Evolutionary conservation across 1,140 invertebrate species (phyloP), one percentile per base, ranked within the genome.

Genomic region (Elysia chlorotica): DNA sequence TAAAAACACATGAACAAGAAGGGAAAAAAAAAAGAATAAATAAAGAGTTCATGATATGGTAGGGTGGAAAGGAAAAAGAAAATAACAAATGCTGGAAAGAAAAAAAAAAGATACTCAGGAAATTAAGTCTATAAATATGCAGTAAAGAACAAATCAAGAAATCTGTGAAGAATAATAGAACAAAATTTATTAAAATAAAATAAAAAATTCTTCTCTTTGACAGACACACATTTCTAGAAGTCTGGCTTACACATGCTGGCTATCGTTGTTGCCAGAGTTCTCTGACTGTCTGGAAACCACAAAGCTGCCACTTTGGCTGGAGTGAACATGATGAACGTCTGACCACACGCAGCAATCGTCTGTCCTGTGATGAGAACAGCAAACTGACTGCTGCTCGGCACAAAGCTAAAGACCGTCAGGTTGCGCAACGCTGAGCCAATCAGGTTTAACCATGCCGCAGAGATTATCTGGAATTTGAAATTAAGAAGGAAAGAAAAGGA

Each of bases 301-400:
- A 87, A 61, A 23, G 86, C 87, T 2, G 88, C 88, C 41, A 88
- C 80, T 76, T 89, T 89, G 17, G 88, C 88, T 19, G 81, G 85
- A 36, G 86, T 84, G 79, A 89, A 88, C 78, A 89, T 82, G 4
- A 87, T 79, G 79, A 89, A 89, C 6, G 88, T 83, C 66, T 89
- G 88, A 21, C 87, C 86, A 76, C 83, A 83, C 0, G 85, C 88
- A 48, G 86, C 83, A 48, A 89, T 56, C 6, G 78, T 77, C 79
- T 89, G 88, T 28, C 88, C 89, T 59, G 74, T 75, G 10, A 86
- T 53, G 23, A 84, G 48, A 25, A 86, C 74, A 19, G 81, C 77
- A 73, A 75, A 83, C 19, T 68, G 71, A 30, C 62, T 30, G 6
- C 73, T 63, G 17, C 35, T 19, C n/a, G 80, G 76, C 0, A 85